Conservation (phyloP, 1,140 invertebrate genomes). For the Adoxophyes honmai region DNA sequence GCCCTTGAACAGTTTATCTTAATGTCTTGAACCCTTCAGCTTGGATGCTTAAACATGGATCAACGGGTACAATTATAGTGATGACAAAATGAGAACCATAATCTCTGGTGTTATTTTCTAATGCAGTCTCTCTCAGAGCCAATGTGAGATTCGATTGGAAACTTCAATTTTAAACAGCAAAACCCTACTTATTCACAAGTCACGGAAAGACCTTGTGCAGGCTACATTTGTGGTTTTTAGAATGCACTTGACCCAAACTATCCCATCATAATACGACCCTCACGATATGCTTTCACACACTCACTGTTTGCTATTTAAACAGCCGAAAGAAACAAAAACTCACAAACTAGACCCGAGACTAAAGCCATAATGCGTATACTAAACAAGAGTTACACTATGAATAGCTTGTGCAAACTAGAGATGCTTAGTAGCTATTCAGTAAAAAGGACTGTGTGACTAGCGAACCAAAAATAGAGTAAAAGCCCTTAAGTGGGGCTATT, state of each 20-base stretch:
- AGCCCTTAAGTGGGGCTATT: not conserved
- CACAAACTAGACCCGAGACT: slow-evolving; percentile 29
- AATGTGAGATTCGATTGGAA: too few species aligned
- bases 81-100: too few species aligned
- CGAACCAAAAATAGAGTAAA: slow-evolving; percentile 13
- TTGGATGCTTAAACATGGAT: not conserved
- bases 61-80: not conserved
- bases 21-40: slow-evolving; percentile 20
- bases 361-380: slow-evolving; percentile 31
- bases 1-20: slow-evolving; percentile 49
- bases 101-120: too few species aligned
- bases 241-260: slow-evolving; percentile 42
- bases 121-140: too few species aligned
- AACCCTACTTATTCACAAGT: too few species aligned
- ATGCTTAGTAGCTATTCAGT: slow-evolving; percentile 32
- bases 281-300: slow-evolving; percentile 35
- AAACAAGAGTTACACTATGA: slow-evolving; percentile 30
- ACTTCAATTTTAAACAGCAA: too few species aligned
- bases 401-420: slow-evolving; percentile 32
- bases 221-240: not conserved
- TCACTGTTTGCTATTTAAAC: slow-evolving; percentile 20
- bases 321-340: slow-evolving; percentile 30
- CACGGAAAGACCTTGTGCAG: too few species aligned
- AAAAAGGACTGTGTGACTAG: slow-evolving; percentile 24
- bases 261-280: slow-evolving; percentile 22